Conservation (phyloP, 2,888 invertebrate species). For the Zeuzera pyrina region DNA sequence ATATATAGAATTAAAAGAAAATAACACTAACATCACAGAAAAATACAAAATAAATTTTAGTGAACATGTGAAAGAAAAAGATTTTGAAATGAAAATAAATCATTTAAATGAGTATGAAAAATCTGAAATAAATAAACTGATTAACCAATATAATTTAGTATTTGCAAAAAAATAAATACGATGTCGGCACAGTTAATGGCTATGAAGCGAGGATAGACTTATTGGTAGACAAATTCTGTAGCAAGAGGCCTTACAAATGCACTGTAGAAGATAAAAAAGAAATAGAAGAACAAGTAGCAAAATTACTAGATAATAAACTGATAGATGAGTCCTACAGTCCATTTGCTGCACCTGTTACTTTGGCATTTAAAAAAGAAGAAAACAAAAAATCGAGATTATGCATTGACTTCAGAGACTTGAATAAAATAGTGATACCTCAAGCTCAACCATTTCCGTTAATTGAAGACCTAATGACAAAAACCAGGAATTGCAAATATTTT, state of each 20-base stretch:
- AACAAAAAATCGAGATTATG: slow-evolving; percentile 5
- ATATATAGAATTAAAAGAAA: too few species aligned
- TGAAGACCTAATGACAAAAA: slow-evolving; percentile 28
- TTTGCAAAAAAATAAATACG: slow-evolving; percentile 19
- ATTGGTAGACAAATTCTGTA: slow-evolving; percentile 18
- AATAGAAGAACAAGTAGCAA: slow-evolving; percentile 14
- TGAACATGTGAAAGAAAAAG: too few species aligned
- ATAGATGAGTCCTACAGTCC: slow-evolving; percentile 16
- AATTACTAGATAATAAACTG: too few species aligned
- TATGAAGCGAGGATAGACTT: slow-evolving; percentile 22
- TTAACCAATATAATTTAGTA: slow-evolving; percentile 10
- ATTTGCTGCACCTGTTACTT: slow-evolving; percentile 20
- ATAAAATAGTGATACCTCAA: slow-evolving; percentile 20
- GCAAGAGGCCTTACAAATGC: slow-evolving; percentile 18
- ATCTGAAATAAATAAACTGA: slow-evolving; percentile 12
- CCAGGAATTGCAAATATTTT: slow-evolving; percentile 28
- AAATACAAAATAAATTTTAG: too few species aligned
- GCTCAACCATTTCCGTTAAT: slow-evolving; percentile 26
- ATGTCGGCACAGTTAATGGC: slow-evolving; percentile 16
- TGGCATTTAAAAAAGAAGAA: slow-evolving; percentile 17
- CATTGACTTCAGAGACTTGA: slow-evolving; percentile 12
- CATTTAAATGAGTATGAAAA: too few species aligned
- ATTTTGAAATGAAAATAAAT: too few species aligned
- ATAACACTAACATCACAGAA: too few species aligned
- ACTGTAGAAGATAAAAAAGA: slow-evolving; percentile 13